These are phyloP conservation scores for Pseudonaja textilis DNA, from an alignment of 2,113 vertebrate genomes.

Conservation along the genomic window DNA sequence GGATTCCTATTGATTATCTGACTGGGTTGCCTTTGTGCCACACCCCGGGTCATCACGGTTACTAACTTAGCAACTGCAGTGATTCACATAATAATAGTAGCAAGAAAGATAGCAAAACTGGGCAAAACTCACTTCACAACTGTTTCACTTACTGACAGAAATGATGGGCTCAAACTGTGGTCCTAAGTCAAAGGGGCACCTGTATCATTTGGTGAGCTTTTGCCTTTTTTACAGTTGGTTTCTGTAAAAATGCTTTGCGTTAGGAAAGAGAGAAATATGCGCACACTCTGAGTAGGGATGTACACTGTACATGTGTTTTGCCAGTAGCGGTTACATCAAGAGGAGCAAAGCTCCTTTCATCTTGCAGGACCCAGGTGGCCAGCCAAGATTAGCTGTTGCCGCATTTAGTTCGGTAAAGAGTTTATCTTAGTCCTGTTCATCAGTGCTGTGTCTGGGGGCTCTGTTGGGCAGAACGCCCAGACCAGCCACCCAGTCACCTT, in stretches of 20 bases:
- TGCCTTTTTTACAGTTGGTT: background rate
- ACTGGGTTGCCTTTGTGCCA: too few species aligned
- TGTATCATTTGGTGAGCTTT: background rate
- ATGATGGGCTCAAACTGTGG: too few species aligned
- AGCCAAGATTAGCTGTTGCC: conserved; percentile 65
- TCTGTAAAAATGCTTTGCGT: conserved; percentile 39
- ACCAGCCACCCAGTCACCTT: fast-evolving
- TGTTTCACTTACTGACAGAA: too few species aligned
- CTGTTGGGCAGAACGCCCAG: background rate
- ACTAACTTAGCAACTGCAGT: too few species aligned
- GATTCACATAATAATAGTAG: too few species aligned
- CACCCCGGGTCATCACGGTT: too few species aligned
- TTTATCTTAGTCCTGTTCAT: conserved; percentile 58
- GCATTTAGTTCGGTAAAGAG: conserved; percentile 67
- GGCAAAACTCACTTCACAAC: too few species aligned
- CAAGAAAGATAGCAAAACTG: too few species aligned
- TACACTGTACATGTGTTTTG: conserved; percentile 14
- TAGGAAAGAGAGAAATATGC: conserved; percentile 41
- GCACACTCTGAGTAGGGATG: conserved; percentile 36
- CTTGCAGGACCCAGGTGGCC: conserved; percentile 58
- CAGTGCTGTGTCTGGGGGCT: conserved; percentile 21
- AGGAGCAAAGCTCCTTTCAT: conserved; percentile 65
- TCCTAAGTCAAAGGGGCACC: background rate
- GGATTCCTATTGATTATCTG: too few species aligned
- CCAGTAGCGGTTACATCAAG: conserved; percentile 33